phyloP scores from a whole-genome alignment of 1,140 invertebrate species.

The Araneus ventricosus region DNA sequence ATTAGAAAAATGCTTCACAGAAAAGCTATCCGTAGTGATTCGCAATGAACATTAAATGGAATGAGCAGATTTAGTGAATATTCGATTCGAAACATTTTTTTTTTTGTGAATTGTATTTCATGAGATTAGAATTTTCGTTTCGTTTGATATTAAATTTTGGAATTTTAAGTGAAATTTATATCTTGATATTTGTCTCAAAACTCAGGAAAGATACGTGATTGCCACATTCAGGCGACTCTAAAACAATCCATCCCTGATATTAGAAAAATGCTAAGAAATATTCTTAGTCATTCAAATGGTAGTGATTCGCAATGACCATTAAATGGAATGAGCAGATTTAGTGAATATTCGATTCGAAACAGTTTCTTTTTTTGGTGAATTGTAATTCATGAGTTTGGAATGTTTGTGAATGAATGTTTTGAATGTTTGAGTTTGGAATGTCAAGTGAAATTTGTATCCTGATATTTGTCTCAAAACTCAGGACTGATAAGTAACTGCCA shows the following conservation, averaged over 20 bases:
- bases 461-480: no score
- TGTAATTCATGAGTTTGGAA: no score
- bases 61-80: no score
- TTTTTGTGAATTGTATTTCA: no score
- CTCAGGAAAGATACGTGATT: background rate
- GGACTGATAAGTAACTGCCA: conserved; percentile 1
- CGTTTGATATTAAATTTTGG: no score
- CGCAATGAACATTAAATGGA: no score
- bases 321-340: background rate
- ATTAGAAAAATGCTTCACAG: background rate
- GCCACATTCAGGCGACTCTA: background rate
- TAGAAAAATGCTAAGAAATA: background rate
- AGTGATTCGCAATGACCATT: background rate
- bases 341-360: background rate
- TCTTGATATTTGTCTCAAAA: background rate
- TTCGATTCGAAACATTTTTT: no score
- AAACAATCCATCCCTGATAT: conserved; percentile 2
- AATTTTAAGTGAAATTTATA: background rate
- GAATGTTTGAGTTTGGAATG: no score
- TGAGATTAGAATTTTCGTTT: no score
- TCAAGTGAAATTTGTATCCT: no score
- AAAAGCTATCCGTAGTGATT: background rate
- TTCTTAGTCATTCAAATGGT: background rate
- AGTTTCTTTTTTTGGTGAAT: background rate
- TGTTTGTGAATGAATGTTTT: no score